A percentile compares a stretch with the other conserved stretches of the same genome.
phyloP scores from a whole-genome alignment of 2,113 vertebrate genomes.

The Xenopus laevis region DNA sequence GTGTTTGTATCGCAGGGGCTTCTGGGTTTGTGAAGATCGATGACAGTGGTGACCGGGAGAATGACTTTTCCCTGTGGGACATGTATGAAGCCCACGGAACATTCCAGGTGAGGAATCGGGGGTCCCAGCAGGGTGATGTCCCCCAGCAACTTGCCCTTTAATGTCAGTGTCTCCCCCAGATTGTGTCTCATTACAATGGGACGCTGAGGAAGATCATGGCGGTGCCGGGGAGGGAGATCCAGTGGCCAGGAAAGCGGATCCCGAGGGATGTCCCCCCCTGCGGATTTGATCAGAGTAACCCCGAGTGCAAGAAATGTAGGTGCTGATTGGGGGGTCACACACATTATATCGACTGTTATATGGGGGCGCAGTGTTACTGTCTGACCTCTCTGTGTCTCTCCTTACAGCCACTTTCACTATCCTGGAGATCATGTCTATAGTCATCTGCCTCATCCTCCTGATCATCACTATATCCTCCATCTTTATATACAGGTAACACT shows the following conservation, averaged over 20 bases:
- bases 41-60: conserved; percentile 78
- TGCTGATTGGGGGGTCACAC: not conserved
- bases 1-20: conserved; percentile 75
- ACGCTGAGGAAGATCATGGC: conserved; percentile 68
- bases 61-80: conserved; percentile 88
- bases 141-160: too few relatives aligned
- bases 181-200: conserved; percentile 80
- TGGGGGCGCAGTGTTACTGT: too few relatives aligned
- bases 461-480: conserved; percentile 72
- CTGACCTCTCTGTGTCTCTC: not conserved
- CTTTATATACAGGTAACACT: conserved; percentile 82
- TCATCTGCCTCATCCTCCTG: conserved; percentile 77
- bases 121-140: too few relatives aligned
- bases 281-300: conserved; percentile 77
- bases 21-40: conserved; percentile 79
- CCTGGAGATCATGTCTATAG: conserved; percentile 81
- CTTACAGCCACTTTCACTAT: conserved; percentile 71
- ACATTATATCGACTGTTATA: too few relatives aligned
- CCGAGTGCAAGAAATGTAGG: conserved; percentile 71
- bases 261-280: conserved; percentile 78
- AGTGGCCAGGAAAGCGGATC: conserved; percentile 73
- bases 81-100: conserved; percentile 67
- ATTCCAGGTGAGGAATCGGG: conserved; percentile 72
- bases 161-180: conserved; percentile 54
- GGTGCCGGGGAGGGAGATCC: conserved; percentile 63